Evolutionary conservation across 2,888 invertebrate genomes (phyloP), one percentile per base, ranked within the genome.

Genomic region (Cosmopolites sordidus): DNA sequence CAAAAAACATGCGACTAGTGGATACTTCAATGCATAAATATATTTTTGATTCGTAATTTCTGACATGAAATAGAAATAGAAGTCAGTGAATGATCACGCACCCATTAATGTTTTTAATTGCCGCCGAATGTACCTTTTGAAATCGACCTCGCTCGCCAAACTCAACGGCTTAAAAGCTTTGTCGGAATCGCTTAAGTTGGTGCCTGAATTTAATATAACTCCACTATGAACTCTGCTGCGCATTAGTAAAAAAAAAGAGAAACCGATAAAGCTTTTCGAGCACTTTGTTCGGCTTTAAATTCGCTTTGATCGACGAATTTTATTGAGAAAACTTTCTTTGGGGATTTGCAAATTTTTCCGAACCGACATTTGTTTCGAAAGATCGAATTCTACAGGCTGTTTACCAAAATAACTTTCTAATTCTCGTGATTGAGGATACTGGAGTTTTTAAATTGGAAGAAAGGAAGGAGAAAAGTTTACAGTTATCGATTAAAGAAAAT

Each of bases 311-410:
- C 30, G 15, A 14, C 2, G 12, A 6, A 43, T 29, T 43, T 43
- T 43, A 43, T 43, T 30, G 30, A 15, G 16, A 30, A 43, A 43
- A 43, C 15, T 43, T 43, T 30, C 30, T 11, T 30, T 43, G 12
- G 33, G 9, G 27, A 9, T 5, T n/a, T n/a, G n/a, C 22, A 3
- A 22, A 22, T 5, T 22, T 22, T 22, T 8, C 22, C 8, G 8
- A 5, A 8, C 22, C 8, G 22, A 22, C 8, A 22, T 22, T 22
- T 22, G 8, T 22, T 8, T 22, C 4, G 8, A 22, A 22, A 22
- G 22, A 22, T 22, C 22, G 22, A 22, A 8, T 22, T 22, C 3
- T 22, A 22, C n/a, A n/a, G n/a, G n/a, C 22, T 22, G 22, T 22
- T 22, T 22, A 22, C 22, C 22, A 3, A 22, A 22, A 22, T 8